Evolutionary conservation across 2,888 invertebrate genomes (phyloP).

Genomic region (Euproctis similis): DNA sequence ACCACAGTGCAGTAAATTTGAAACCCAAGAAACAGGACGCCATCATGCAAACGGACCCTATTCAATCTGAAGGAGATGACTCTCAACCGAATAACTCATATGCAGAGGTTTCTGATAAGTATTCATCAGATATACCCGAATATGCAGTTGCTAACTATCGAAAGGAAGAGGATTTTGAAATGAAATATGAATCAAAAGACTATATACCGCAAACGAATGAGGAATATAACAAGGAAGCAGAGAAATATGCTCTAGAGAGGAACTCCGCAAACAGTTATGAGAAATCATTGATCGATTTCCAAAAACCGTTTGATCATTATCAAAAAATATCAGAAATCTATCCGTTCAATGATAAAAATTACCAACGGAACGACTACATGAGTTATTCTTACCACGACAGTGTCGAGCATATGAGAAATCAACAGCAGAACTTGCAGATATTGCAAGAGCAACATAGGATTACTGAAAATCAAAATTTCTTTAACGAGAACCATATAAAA

Average conservation of each 20-base stretch:
- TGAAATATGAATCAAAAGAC: conserved; percentile 47
- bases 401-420: conserved; percentile 49
- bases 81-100: conserved; percentile 44
- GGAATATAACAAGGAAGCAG: conserved; percentile 63
- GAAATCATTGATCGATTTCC: conserved; percentile 27
- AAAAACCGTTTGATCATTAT: conserved; percentile 21
- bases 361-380: conserved; percentile 20
- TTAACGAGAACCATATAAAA: conserved; percentile 59
- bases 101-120: conserved; percentile 35
- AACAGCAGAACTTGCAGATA: conserved; percentile 58
- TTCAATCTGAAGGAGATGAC: conserved; percentile 50
- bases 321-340: conserved; percentile 28
- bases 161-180: conserved; percentile 18
- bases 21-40: conserved; percentile 66
- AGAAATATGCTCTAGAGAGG: conserved; percentile 56
- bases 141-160: conserved; percentile 3
- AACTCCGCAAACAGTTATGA: conserved; percentile 50
- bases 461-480: conserved; percentile 55
- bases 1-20: conserved; percentile 3
- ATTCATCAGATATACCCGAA: conserved; percentile 4
- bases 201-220: conserved; percentile 62
- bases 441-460: conserved; percentile 53
- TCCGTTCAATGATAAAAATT: conserved; percentile 26
- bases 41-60: conserved; percentile 65
- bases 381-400: conserved; percentile 40